Conservation (phyloP, 2,888 invertebrate species). For the Nymphalis urticae region DNA sequence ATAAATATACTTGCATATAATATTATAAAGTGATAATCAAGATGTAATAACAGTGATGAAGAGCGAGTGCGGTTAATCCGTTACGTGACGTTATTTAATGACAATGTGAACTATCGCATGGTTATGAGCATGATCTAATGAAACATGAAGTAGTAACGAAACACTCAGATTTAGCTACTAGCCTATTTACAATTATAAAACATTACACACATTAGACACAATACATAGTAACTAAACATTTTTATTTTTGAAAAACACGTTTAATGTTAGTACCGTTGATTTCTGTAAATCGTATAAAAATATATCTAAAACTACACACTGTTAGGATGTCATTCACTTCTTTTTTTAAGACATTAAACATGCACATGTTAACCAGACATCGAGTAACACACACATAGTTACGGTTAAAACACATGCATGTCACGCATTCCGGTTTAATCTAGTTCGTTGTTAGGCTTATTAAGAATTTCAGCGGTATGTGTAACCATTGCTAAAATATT, state of each 20-base stretch:
- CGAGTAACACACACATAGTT: conserved; percentile 39
- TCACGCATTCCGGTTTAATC: conserved; percentile 16
- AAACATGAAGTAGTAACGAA: conserved; percentile 4
- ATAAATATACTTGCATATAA: conserved; percentile 13
- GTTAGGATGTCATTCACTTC: conserved; percentile 76
- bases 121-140: conserved; percentile 16
- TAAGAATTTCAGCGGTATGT: background rate
- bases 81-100: conserved; percentile 1
- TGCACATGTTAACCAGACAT: conserved; percentile 48
- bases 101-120: background rate
- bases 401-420: conserved; percentile 41
- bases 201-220: background rate
- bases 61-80: conserved; percentile 12
- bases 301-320: conserved; percentile 24
- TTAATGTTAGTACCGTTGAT: conserved; percentile 27
- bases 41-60: conserved; percentile 14
- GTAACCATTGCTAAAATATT: background rate
- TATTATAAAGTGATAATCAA: background rate
- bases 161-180: background rate
- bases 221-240: background rate
- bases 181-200: background rate
- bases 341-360: conserved; percentile 59
- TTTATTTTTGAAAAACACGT: conserved; percentile 18
- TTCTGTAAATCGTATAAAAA: conserved; percentile 16
- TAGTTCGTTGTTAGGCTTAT: conserved; percentile 13